Evolutionary conservation across 92 coral and sea anemone genomes (phyloP), one percentile per base, ranked within the genome.

Genomic region (Pocillopora meandrina): DNA sequence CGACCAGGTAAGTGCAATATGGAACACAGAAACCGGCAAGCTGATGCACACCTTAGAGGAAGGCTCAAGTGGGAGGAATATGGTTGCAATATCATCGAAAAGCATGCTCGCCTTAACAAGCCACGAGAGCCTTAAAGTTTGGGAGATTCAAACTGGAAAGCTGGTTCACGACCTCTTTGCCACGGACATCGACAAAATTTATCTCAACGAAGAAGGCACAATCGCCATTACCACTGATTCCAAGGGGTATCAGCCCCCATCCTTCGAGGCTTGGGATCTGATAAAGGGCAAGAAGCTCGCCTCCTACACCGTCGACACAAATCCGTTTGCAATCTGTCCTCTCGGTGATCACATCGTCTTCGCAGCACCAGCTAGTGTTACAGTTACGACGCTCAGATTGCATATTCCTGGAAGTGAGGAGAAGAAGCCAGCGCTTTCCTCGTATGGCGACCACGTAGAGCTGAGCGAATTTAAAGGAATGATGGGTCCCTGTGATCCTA

Each of bases 301-400:
- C 0, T 55, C 92, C 12, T 80, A 88, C 57, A 92, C 93, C 36
- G 78, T 91, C 15, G 98, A 94, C 77, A 91, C 91, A 72, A 67
- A 78, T 56, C 89, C 98, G 21, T 86, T 72, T 65, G 78, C 79
- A 36, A 72, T 90, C 16, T 82, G 80, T 79, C 77, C 86, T 72
- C 71, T 92, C 33, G 92, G 93, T 21, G 86, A 92, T 75, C 80
- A 89, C 61, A 88, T 94, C 66, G 94, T 87, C 1, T 86, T 83
- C 72, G 93, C 80, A 58, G 87, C 90, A 18, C 88, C 87, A 20
- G 98, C 92, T 55, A 92, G 90, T 23, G 86, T 87, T 1, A 89
- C 87, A 7, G 83, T 89, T 31, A 79, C 85, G 81, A 67, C 93
- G 36, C 87, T 90, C 55, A 73, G 76, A 64, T 74, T 94, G 77